A percentile compares a stretch with the other conserved stretches of the same genome.
These are phyloP conservation scores for Drosophila austrosaltans DNA, from an alignment of 2,888 invertebrate genomes.

Conservation along the genomic window DNA sequence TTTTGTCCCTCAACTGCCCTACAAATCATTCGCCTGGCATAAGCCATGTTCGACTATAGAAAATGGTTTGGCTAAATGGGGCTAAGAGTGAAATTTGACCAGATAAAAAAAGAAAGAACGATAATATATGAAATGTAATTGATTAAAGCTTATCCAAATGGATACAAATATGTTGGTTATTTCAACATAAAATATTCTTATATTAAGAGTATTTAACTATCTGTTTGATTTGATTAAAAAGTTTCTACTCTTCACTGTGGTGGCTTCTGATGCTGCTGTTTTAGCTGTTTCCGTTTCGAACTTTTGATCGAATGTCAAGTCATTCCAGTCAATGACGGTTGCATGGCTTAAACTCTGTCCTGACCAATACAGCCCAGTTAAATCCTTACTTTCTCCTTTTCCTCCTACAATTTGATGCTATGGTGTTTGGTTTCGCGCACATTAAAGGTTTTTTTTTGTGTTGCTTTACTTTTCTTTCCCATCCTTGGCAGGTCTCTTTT, in stretches of 20 bases:
- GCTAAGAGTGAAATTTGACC: neutral
- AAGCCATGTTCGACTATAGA: constrained; percentile 25
- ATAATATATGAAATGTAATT: neutral
- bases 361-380: constrained; percentile 58
- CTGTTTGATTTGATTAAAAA: neutral
- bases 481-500: constrained; percentile 39
- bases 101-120: neutral
- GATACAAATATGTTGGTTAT: neutral
- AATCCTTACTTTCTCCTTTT: constrained; percentile 17
- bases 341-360: constrained; percentile 46
- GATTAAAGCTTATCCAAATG: neutral
- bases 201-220: constrained; percentile 1
- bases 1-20: constrained; percentile 36
- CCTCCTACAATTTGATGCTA: neutral
- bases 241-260: constrained; percentile 2
- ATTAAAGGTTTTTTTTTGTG: constrained; percentile 48
- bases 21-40: constrained; percentile 41
- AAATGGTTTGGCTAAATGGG: neutral
- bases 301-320: constrained; percentile 76
- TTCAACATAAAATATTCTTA: neutral
- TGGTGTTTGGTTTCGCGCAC: constrained; percentile 30
- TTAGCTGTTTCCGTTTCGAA: constrained; percentile 54
- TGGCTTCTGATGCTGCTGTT: constrained; percentile 38
- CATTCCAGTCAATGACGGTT: constrained; percentile 65
- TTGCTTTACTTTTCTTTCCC: constrained; percentile 55